These are phyloP conservation scores for Centrocercus urophasianus DNA, from an alignment of 2,113 vertebrate genomes.

Conservation along the genomic window DNA sequence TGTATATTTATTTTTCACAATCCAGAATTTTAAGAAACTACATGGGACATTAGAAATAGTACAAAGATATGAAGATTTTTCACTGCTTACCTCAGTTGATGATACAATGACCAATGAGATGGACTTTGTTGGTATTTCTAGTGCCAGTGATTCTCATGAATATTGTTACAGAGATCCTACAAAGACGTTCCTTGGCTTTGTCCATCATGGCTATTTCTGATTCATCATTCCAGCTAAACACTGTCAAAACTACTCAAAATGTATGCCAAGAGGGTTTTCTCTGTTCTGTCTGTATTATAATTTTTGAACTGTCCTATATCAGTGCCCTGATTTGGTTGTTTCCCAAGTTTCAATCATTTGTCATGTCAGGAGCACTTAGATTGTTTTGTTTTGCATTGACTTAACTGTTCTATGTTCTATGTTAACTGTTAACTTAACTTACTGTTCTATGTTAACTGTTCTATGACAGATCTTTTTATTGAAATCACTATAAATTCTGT, in stretches of 20 bases:
- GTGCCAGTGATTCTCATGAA: constrained; percentile 9
- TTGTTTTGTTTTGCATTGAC: not conserved
- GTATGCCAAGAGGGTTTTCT: not conserved
- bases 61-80: not conserved
- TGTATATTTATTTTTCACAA: not conserved
- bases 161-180: constrained; percentile 15
- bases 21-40: not conserved
- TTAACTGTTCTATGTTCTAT: not conserved
- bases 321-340: not conserved
- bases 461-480: not conserved
- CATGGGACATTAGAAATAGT: not conserved
- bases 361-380: not conserved
- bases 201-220: constrained; percentile 6
- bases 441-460: not conserved
- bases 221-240: not conserved
- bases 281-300: not conserved
- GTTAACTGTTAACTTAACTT: too few relatives aligned
- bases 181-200: constrained; percentile 10
- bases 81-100: not conserved
- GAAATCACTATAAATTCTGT: not conserved
- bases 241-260: constrained; percentile 3
- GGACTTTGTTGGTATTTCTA: not conserved
- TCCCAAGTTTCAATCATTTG: not conserved
- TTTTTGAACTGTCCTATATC: not conserved
- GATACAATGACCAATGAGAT: not conserved